phyloP scores from a whole-genome alignment of 2,797 vertebrate species.

The Sebastes variabilis region DNA sequence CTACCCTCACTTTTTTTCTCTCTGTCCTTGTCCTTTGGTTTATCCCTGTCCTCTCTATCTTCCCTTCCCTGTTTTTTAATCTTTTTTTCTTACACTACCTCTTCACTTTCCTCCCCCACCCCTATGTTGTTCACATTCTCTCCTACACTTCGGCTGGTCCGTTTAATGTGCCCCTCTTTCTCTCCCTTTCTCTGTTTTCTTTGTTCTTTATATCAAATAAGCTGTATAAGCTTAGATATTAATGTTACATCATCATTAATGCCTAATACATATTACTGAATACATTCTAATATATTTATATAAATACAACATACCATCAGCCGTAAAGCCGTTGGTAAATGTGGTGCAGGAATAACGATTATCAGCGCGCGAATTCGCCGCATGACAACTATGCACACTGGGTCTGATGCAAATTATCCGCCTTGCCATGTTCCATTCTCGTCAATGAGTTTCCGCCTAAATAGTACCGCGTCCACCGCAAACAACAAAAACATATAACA shows the following conservation, averaged over 20 bases:
- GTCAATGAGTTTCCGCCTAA: too few relatives aligned
- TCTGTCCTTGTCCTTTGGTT: conserved; percentile 36
- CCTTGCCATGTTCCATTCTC: too few relatives aligned
- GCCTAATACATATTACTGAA: not conserved
- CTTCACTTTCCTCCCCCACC: not conserved
- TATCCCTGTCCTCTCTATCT: conserved; percentile 4
- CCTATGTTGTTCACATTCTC: not conserved
- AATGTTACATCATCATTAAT: not conserved
- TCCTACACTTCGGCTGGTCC: not conserved
- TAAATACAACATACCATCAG: not conserved
- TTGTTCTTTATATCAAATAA: not conserved
- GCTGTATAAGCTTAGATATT: not conserved
- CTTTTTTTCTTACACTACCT: not conserved
- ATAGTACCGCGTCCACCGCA: too few relatives aligned
- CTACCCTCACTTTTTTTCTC: not conserved
- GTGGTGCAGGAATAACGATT: too few relatives aligned
- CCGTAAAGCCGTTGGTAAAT: too few relatives aligned
- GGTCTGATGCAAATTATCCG: too few relatives aligned
- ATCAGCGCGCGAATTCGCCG: too few relatives aligned
- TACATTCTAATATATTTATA: not conserved
- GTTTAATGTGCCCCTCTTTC: not conserved
- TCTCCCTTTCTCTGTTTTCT: not conserved
- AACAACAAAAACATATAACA: too few relatives aligned
- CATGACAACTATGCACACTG: too few relatives aligned
- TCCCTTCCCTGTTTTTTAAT: not conserved